Evolutionary conservation across 2,113 vertebrate species (phyloP).

Genomic region (Myrmophylax atrothorax): DNA sequence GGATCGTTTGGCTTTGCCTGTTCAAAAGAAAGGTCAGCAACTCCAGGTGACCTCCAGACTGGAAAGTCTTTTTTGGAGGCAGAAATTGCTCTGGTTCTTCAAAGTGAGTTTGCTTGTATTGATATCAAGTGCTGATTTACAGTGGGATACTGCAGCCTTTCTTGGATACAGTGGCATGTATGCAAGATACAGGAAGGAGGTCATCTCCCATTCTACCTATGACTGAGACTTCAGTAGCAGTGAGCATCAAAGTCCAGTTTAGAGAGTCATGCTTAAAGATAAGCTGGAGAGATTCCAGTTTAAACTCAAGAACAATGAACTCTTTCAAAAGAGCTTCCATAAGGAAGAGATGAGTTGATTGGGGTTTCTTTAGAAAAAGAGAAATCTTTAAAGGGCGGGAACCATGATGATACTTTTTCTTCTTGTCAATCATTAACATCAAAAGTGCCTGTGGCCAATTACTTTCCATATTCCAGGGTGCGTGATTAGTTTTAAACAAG

Average conservation of each 20-base stretch:
- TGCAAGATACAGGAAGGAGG: background rate
- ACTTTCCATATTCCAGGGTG: background rate
- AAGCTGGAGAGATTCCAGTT: background rate
- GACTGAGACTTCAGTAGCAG: background rate
- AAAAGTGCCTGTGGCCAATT: background rate
- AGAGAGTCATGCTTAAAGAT: background rate
- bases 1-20: background rate
- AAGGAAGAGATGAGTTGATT: background rate
- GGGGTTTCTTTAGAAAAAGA: background rate
- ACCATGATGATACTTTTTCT: background rate
- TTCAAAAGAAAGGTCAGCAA: background rate
- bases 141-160: background rate
- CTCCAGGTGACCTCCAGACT: background rate
- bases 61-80: background rate
- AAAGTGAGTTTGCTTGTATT: background rate
- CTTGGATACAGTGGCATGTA: background rate
- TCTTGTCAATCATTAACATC: background rate
- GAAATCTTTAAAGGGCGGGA: background rate
- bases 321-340: background rate
- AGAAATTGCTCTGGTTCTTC: background rate
- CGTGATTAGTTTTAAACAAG: background rate
- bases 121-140: background rate
- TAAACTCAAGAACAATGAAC: background rate
- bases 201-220: background rate
- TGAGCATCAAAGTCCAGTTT: background rate